Evolutionary conservation across 92 coral and sea anemone genomes (phyloP).

Genomic region (Siderastrea siderea): DNA sequence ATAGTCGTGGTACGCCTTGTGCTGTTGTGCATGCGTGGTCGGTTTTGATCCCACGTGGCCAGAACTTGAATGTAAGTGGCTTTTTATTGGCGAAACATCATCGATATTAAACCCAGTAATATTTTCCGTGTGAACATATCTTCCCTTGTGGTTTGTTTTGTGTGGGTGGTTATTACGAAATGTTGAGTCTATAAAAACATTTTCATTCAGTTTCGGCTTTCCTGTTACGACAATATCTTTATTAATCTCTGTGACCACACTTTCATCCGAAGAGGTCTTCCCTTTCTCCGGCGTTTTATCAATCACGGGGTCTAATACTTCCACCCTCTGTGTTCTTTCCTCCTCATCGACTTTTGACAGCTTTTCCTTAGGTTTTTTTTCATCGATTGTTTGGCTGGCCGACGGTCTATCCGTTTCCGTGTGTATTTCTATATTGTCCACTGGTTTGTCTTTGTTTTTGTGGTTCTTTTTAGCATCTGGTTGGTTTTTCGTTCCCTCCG

Average conservation of each 20-base stretch:
- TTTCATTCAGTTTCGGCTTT: slow-evolving; percentile 23
- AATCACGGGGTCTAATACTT: slow-evolving; percentile 18
- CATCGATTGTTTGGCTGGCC: not conserved
- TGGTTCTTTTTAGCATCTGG: not conserved
- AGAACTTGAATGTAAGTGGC: not conserved
- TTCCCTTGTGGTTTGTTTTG: not conserved
- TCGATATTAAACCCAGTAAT: not conserved
- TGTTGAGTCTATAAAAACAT: slow-evolving; percentile 27
- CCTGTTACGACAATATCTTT: slow-evolving; percentile 50
- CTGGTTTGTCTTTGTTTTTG: not conserved
- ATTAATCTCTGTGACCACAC: not conserved
- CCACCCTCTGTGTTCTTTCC: slow-evolving; percentile 20
- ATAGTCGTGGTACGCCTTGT: slow-evolving; percentile 43
- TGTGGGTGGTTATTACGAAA: slow-evolving; percentile 7
- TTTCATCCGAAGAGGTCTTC: not conserved
- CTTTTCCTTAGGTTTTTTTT: not conserved
- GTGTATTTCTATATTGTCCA: slow-evolving; percentile 20
- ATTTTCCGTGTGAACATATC: not conserved
- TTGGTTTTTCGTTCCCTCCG: not conserved
- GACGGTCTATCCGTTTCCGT: slow-evolving; percentile 23
- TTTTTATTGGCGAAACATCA: not conserved
- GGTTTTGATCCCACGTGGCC: not conserved
- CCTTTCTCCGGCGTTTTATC: not conserved
- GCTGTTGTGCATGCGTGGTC: not conserved
- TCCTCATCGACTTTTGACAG: not conserved